phyloP scores from a whole-genome alignment of 1,140 invertebrate genomes.

The Scaptomyza montana region DNA sequence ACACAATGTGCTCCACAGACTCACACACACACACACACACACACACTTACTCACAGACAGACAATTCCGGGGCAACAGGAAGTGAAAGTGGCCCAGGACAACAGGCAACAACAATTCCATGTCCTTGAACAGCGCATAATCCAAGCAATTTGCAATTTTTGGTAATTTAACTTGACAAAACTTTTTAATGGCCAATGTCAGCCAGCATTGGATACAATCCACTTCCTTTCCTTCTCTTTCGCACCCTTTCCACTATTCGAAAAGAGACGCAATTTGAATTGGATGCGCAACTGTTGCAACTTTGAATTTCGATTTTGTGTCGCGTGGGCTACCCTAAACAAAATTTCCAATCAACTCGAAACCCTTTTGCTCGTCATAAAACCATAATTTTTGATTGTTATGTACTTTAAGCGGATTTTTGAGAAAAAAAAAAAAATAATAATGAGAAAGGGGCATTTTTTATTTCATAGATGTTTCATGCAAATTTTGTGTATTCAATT shows the following conservation, averaged over 20 bases:
- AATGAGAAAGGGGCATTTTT: neutral
- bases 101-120: conserved; percentile 39
- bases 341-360: conserved; percentile 43
- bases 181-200: conserved; percentile 71
- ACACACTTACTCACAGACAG: conserved; percentile 6
- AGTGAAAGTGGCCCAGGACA: conserved; percentile 71
- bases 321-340: neutral
- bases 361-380: conserved; percentile 58
- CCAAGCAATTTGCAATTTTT: conserved; percentile 83
- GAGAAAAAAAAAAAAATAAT: too few species aligned
- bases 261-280: conserved; percentile 64
- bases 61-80: conserved; percentile 50
- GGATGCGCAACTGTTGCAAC: conserved; percentile 74
- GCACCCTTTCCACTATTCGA: neutral
- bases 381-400: conserved; percentile 74
- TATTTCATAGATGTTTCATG: conserved; percentile 38
- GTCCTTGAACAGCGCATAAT: conserved; percentile 74
- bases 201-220: conserved; percentile 8
- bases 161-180: conserved; percentile 83
- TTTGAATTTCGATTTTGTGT: conserved; percentile 14
- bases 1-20: conserved; percentile 55
- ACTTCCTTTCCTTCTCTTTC: neutral
- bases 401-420: conserved; percentile 67
- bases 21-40: conserved; percentile 17
- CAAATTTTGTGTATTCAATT: conserved; percentile 64